Conservation (phyloP, 2,888 invertebrate species). For the Xylota segnis region DNA sequence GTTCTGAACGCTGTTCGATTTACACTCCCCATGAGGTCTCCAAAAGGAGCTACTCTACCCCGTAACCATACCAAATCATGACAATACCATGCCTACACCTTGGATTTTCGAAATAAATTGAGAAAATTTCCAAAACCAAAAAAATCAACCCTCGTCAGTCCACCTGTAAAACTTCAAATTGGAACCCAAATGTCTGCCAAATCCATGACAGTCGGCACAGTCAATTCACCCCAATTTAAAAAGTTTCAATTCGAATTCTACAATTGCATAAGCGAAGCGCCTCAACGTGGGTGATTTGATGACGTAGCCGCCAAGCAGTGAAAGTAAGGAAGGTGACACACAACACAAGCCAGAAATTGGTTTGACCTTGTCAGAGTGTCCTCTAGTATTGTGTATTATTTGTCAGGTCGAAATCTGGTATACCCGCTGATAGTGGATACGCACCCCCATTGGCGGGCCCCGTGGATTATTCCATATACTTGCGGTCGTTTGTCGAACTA, state of each 20-base stretch:
- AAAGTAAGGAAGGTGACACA: slow-evolving; percentile 52
- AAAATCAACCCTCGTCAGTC: not conserved
- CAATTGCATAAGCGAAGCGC: slow-evolving; percentile 28
- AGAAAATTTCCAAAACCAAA: no score
- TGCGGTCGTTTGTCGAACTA: slow-evolving; percentile 35
- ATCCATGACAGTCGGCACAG: not conserved
- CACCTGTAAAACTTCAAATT: not conserved
- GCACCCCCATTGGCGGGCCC: not conserved
- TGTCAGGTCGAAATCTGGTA: slow-evolving; percentile 22
- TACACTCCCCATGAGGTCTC: no score
- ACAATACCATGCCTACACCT: no score
- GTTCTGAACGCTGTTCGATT: no score
- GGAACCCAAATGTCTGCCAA: not conserved
- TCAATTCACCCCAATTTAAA: not conserved
- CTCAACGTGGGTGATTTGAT: not conserved
- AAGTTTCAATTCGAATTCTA: slow-evolving; percentile 1
- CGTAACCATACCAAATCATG: no score
- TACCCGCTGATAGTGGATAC: slow-evolving; percentile 12
- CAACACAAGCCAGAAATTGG: slow-evolving; percentile 50
- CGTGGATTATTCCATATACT: slow-evolving; percentile 17
- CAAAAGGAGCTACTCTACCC: no score
- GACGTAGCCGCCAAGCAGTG: slow-evolving; percentile 41
- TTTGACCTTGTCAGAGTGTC: slow-evolving; percentile 71
- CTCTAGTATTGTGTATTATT: slow-evolving; percentile 42
- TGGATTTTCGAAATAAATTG: no score